phyloP scores from a whole-genome alignment of 2,888 invertebrate genomes.

The Sympetrum striolatum region DNA sequence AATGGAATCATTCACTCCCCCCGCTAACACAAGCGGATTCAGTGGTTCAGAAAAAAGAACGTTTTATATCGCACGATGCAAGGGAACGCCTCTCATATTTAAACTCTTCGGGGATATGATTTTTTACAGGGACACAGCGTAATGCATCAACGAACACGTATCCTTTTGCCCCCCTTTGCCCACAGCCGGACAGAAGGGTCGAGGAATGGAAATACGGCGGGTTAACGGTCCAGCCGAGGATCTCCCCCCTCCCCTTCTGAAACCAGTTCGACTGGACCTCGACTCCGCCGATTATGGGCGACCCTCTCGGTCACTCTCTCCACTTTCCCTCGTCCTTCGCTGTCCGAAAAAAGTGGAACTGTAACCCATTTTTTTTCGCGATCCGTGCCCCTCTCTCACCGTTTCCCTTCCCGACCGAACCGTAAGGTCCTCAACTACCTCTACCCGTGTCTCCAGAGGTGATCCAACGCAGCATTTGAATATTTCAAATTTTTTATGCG shows the following conservation, averaged over 20 bases:
- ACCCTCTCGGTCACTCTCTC: not conserved
- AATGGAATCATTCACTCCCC: not conserved
- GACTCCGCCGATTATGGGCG: not conserved
- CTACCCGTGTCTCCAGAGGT: too few relatives aligned
- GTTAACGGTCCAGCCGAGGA: not conserved
- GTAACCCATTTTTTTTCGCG: not conserved
- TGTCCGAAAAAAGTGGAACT: not conserved
- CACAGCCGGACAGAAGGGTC: not conserved
- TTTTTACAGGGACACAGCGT: not conserved
- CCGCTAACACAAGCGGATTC: not conserved
- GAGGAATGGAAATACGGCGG: not conserved
- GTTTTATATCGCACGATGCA: not conserved
- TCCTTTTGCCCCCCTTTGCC: not conserved
- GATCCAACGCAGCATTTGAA: too few relatives aligned
- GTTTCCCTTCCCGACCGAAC: not conserved
- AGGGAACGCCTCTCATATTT: not conserved
- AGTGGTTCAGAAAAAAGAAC: not conserved
- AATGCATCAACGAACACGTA: not conserved
- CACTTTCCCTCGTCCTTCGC: not conserved
- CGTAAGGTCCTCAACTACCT: not conserved
- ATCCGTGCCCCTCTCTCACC: not conserved
- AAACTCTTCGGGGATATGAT: not conserved
- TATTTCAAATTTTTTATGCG: too few relatives aligned
- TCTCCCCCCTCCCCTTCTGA: too few relatives aligned
- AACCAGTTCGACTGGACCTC: slow-evolving; percentile 32